phyloP scores from a whole-genome alignment of 2,797 vertebrate genomes.

The Tapirus indicus region DNA sequence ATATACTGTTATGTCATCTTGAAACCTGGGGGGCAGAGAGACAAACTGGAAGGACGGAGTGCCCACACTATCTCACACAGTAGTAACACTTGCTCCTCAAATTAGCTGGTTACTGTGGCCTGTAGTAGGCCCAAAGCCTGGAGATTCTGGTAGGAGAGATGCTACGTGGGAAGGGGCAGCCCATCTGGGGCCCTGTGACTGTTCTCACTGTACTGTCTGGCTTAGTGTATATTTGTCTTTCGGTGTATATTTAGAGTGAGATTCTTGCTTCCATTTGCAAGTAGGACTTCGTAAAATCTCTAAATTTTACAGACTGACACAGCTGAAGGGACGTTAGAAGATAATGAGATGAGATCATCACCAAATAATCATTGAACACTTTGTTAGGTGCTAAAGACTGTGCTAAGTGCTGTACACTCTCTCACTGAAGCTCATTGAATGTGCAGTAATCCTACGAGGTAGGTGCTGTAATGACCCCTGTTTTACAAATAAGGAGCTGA shows the following conservation, averaged over 20 bases:
- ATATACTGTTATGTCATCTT: background rate
- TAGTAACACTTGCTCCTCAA: background rate
- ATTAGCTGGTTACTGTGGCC: background rate
- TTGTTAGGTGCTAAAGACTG: background rate
- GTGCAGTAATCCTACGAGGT: background rate
- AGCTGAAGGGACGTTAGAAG: background rate
- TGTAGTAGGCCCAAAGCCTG: background rate
- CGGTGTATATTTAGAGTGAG: background rate
- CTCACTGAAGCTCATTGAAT: background rate
- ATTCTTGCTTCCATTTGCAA: background rate
- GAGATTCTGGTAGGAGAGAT: background rate
- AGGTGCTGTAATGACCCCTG: background rate
- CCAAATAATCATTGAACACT: background rate
- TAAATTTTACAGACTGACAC: background rate
- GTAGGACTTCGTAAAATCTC: background rate
- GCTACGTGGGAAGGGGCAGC: background rate
- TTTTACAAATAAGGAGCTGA: conserved; percentile 23
- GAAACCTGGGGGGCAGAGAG: background rate
- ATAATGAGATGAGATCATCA: background rate
- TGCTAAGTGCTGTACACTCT: background rate
- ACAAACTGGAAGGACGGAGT: background rate
- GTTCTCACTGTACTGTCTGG: background rate
- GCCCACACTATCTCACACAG: background rate
- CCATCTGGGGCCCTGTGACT: background rate
- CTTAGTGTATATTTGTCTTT: background rate